These are phyloP conservation scores for Barypeithes pellucidus DNA, from an alignment of 2,888 invertebrate species.

Conservation along the genomic window DNA sequence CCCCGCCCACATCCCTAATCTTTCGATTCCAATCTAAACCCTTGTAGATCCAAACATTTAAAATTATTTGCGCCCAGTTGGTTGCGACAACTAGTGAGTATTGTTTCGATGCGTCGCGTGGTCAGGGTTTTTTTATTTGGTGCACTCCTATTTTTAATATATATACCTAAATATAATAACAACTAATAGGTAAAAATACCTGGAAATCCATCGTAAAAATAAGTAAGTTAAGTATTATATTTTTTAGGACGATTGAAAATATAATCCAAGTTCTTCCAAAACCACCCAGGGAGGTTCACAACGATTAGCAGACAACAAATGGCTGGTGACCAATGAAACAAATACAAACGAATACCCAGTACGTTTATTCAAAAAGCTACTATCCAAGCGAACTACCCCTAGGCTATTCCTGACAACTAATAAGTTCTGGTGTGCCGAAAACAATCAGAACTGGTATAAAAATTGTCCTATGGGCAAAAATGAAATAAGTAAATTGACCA, in stretches of 20 bases:
- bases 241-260: not conserved
- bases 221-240: not conserved
- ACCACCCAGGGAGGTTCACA: not conserved
- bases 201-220: no score
- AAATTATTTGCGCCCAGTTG: no score
- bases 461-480: conserved; percentile 9
- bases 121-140: no score
- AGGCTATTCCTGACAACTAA: not conserved
- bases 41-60: no score
- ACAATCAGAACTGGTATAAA: conserved; percentile 15
- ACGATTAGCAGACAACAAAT: not conserved
- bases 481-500: conserved; percentile 12
- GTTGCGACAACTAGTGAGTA: no score
- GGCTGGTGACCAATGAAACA: not conserved
- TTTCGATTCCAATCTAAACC: no score
- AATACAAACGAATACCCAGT: not conserved
- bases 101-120: no score
- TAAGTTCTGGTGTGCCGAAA: not conserved
- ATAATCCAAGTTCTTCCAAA: not conserved
- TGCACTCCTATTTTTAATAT: no score
- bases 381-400: not conserved
- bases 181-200: no score
- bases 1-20: no score
- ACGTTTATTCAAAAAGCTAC: not conserved
- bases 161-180: no score